Evolutionary conservation across 1,140 invertebrate genomes (phyloP).

Genomic region (Cotesia typhae): DNA sequence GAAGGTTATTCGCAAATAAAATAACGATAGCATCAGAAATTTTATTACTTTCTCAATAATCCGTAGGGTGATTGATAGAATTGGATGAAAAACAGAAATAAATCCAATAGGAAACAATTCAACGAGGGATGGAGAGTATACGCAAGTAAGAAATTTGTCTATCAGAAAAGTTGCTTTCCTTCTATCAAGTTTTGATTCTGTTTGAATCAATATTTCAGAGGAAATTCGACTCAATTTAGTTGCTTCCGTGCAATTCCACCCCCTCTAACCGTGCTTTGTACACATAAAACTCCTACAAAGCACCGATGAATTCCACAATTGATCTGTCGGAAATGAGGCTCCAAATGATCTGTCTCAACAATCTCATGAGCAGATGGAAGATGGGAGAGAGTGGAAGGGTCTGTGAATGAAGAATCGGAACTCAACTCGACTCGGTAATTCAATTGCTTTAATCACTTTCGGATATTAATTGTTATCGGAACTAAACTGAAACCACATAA

Average conservation of each 20-base stretch:
- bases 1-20: no score
- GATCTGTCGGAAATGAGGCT: no score
- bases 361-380: neutral
- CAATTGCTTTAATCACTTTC: slow-evolving; percentile 7
- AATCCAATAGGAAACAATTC: slow-evolving; percentile 41
- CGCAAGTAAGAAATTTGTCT: slow-evolving; percentile 16
- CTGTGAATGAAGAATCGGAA: neutral
- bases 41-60: slow-evolving; percentile 34
- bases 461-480: slow-evolving; percentile 26
- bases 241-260: neutral
- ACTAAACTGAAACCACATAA: slow-evolving; percentile 6
- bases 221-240: neutral
- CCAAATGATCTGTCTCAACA: neutral
- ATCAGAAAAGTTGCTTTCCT: slow-evolving; percentile 2
- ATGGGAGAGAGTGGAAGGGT: no score
- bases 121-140: neutral
- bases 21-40: no score
- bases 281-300: no score
- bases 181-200: neutral
- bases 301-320: no score
- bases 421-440: no score
- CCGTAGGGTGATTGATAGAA: neutral
- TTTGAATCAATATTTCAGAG: neutral
- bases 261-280: neutral
- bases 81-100: slow-evolving; percentile 28